Percentiles rank a stretch among this genome's conserved stretches.
Conservation (phyloP, 2,113 vertebrate species). For the Chionodraco myersi region DNA sequence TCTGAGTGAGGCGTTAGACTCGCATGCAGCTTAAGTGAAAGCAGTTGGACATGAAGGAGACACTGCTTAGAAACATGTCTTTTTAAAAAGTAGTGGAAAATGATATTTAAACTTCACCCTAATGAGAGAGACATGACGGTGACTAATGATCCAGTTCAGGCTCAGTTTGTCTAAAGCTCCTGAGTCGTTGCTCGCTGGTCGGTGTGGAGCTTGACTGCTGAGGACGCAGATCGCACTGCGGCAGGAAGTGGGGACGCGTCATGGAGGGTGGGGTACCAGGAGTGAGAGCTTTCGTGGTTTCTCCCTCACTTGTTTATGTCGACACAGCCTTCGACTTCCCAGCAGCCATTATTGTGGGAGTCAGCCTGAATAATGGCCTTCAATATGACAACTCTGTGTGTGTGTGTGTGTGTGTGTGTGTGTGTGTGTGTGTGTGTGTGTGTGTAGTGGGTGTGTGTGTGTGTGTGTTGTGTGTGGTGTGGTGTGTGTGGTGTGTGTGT, state of each 20-base stretch:
- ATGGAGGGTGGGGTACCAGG: not conserved
- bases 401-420: too few species aligned
- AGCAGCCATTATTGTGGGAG: constrained; percentile 42
- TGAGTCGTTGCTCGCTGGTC: not conserved
- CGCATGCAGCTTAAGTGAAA: not conserved
- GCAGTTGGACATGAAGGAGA: not conserved
- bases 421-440: too few species aligned
- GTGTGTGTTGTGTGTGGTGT: too few species aligned
- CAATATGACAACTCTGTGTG: not conserved
- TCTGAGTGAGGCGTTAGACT: not conserved
- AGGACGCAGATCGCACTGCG: constrained; percentile 1
- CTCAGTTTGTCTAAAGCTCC: too few species aligned
- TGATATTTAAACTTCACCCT: not conserved
- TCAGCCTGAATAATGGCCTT: constrained; percentile 61
- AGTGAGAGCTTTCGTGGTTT: constrained; percentile 1
- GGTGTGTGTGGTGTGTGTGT: too few species aligned
- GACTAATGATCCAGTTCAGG: not conserved
- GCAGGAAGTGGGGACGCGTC: constrained; percentile 4
- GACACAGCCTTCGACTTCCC: constrained; percentile 36
- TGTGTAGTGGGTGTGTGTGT: too few species aligned
- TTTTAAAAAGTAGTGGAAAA: too few species aligned
- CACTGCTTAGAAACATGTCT: too few species aligned
- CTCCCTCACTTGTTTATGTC: constrained; percentile 36
- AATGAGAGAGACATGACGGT: not conserved
- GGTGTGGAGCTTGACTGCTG: constrained; percentile 9